Evolutionary conservation across 2,113 vertebrate genomes (phyloP).

Genomic region (Callorhinus ursinus): DNA sequence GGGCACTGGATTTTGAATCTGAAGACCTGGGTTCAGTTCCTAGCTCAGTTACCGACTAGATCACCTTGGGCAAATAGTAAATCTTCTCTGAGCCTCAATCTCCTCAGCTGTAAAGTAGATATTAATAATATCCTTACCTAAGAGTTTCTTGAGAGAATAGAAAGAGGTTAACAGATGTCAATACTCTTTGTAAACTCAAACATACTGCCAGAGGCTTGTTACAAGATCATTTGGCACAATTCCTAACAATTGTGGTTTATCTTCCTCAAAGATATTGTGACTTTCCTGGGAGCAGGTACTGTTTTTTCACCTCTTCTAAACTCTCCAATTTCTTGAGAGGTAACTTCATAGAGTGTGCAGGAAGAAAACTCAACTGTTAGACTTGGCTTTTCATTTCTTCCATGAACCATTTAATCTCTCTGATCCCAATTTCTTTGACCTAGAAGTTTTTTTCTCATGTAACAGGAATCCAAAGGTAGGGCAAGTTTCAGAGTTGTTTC

Average conservation of each 20-base stretch:
- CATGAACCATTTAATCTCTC: constrained; percentile 34
- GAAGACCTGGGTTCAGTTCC: neutral
- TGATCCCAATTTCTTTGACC: neutral
- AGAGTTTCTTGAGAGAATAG: neutral
- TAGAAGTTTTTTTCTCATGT: constrained; percentile 28
- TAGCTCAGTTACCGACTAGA: neutral
- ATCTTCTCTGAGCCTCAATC: neutral
- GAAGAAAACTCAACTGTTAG: neutral
- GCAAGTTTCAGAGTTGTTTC: neutral
- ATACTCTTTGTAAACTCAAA: neutral
- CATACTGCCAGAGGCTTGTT: neutral
- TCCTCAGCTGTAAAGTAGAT: neutral
- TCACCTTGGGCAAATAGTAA: neutral
- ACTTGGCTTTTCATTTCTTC: neutral
- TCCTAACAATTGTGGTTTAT: neutral
- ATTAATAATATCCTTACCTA: neutral
- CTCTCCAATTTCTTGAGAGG: neutral
- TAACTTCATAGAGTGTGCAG: neutral
- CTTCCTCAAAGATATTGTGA: neutral
- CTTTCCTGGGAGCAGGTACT: neutral
- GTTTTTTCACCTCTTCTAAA: neutral
- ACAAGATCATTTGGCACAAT: neutral
- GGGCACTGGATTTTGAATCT: neutral
- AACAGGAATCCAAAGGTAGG: neutral
- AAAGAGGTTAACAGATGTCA: neutral